Base-by-base conservation (phyloP, 2,797 vertebrate species). In the Discoglossus pictus region DNA sequence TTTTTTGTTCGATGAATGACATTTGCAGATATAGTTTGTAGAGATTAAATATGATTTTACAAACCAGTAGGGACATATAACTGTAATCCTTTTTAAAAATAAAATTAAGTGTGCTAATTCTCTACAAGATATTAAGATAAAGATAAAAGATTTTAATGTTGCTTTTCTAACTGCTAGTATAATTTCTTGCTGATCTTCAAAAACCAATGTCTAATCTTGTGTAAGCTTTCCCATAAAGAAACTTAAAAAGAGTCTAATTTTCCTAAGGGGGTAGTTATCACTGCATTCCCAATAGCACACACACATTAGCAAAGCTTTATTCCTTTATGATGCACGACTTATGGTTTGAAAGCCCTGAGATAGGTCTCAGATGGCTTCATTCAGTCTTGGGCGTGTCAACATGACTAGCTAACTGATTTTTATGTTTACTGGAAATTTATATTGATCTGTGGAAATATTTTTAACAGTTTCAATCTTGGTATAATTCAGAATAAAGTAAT, bases 301-400 rank as follows among this genome's bases (percentile, higher is more conserved):
- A 65, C 68, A 71, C 68, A 64, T 71, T 71, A 71, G 68, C 36
- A 50, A 71, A 56, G 46, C 63, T 71, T 63, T 70, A 71, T 51
- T 48, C 68, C 68, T 64, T 44, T 65, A 44, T 65, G 54, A 71
- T 71, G 61, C 27, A 71, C 44, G 24, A 64, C 61, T 64, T 65
- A 51, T 71, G 61, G 53, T 58, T 71, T 71, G 61, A 71, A 71
- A 71, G 68, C 68, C 65, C 46, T 44, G 27, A 56, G 51, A 51
- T 43, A 71, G 65, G 61, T 65, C 68, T 71, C 68, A 44, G 48
- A 55, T 65, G 68, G 47, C 60, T 59, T 65, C 34, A 25, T 59
- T 64, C 60, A 36, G 39, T 59, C 36, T 59, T 43, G 68, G 68
- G 68, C 39, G 61, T 63, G 61, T 48, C 61, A 64, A 51, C 36